phyloP scores from a whole-genome alignment of 2,888 invertebrate genomes.

The Agrotis ipsilon region DNA sequence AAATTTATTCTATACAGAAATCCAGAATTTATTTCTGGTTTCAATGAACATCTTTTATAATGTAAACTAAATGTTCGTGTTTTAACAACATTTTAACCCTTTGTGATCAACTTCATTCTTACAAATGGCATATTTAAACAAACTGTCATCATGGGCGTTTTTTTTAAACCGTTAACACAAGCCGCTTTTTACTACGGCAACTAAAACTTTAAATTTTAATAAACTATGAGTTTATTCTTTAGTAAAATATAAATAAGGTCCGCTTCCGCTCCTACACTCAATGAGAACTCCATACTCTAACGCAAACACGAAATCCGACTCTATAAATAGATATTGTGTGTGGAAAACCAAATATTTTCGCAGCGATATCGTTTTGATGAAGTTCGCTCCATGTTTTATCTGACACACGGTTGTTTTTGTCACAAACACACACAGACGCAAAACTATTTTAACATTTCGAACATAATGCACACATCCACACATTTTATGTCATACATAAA shows the following conservation, averaged over 20 bases:
- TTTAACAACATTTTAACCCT: not conserved
- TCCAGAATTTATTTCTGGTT: no score
- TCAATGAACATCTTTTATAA: no score
- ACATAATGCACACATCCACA: constrained; percentile 10
- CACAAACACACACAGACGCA: constrained; percentile 37
- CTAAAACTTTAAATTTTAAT: no score
- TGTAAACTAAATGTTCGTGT: no score
- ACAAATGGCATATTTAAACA: no score
- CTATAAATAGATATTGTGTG: constrained; percentile 70
- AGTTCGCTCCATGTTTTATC: constrained; percentile 63
- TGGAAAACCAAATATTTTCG: constrained; percentile 67
- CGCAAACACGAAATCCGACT: constrained; percentile 67
- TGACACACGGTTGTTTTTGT: constrained; percentile 62
- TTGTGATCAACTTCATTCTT: not conserved
- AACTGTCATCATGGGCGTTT: no score
- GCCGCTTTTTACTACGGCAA: no score
- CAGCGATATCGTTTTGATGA: constrained; percentile 67
- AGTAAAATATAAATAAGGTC: not conserved
- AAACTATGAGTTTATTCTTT: no score
- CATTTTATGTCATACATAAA: constrained; percentile 31
- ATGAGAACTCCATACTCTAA: constrained; percentile 48
- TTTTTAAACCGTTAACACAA: no score
- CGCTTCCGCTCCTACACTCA: constrained; percentile 21
- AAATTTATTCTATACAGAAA: no score
- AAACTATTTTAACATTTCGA: constrained; percentile 13